phyloP scores from a whole-genome alignment of 2,888 invertebrate species.

The Cylloceria caligata region DNA sequence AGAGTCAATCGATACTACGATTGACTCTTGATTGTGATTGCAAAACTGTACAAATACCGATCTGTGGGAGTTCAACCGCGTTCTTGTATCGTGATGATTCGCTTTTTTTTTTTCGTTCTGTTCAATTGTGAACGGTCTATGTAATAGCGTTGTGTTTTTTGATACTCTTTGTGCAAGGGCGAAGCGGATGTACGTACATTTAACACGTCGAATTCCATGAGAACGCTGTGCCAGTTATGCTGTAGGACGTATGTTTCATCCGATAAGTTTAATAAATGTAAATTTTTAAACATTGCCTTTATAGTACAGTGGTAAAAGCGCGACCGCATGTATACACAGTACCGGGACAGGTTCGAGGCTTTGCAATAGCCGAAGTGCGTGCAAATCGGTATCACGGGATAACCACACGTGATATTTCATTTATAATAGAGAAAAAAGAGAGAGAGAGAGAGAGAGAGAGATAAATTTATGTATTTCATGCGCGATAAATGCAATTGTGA shows the following conservation, averaged over 20 bases:
- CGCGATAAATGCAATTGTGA: slow-evolving; percentile 71
- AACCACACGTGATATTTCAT: slow-evolving; percentile 62
- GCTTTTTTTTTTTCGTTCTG: slow-evolving; percentile 46
- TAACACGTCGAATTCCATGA: slow-evolving; percentile 62
- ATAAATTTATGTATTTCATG: slow-evolving; percentile 66
- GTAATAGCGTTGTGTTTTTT: slow-evolving; percentile 50
- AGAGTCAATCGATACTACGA: slow-evolving; percentile 54
- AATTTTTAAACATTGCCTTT: slow-evolving; percentile 63
- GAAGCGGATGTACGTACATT: slow-evolving; percentile 47
- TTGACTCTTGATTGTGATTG: slow-evolving; percentile 62
- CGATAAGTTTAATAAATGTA: slow-evolving; percentile 61
- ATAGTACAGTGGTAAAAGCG: slow-evolving; percentile 43
- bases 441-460: slow-evolving; percentile 37
- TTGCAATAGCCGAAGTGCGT: slow-evolving; percentile 6
- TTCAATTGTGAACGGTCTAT: slow-evolving; percentile 43
- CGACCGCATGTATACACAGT: slow-evolving; percentile 38
- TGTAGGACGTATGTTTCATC: slow-evolving; percentile 54
- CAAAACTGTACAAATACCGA: slow-evolving; percentile 65
- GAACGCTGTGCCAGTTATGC: slow-evolving; percentile 59
- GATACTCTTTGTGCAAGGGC: slow-evolving; percentile 52
- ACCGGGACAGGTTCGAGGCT: slow-evolving; percentile 37
- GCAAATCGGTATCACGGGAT: slow-evolving; percentile 47
- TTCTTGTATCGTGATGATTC: slow-evolving; percentile 48
- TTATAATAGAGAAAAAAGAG: slow-evolving; percentile 32
- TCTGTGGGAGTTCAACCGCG: slow-evolving; percentile 41